Percentiles rank a stretch among this genome's conserved stretches.
These are phyloP conservation scores for Cotesia typhae DNA, from an alignment of 1,140 invertebrate genomes.

Conservation along the genomic window DNA sequence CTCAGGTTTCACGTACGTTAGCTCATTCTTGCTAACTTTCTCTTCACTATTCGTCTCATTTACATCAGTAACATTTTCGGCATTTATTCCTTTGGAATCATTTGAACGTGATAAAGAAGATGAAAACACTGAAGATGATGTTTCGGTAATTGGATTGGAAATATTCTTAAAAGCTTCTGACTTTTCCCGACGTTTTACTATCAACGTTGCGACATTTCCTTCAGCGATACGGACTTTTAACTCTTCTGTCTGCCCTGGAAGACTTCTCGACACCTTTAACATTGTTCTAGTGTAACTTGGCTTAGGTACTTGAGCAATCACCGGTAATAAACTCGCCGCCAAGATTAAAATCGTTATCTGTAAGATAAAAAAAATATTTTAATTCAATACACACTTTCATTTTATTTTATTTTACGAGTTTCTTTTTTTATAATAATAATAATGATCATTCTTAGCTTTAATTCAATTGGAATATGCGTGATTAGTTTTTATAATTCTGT, in stretches of 20 bases:
- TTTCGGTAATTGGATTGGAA: neutral
- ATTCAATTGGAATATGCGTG: conserved; percentile 25
- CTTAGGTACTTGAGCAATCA: conserved; percentile 51
- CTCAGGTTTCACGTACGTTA: conserved; percentile 25
- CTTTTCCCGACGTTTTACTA: conserved; percentile 77
- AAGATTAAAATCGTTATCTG: conserved; percentile 45
- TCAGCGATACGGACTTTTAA: conserved; percentile 77
- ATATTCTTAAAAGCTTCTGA: conserved; percentile 22
- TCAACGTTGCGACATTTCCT: conserved; percentile 77
- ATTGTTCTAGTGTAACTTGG: conserved; percentile 74
- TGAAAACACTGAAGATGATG: neutral
- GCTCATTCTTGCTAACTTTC: conserved; percentile 24
- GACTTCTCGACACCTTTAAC: conserved; percentile 78
- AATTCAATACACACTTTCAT: conserved; percentile 20
- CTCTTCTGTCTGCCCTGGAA: conserved; percentile 78
- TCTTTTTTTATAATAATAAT: conserved; percentile 3
- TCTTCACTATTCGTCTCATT: conserved; percentile 27
- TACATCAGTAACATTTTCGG: conserved; percentile 21
- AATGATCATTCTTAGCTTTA: conserved; percentile 35
- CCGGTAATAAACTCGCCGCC: conserved; percentile 20
- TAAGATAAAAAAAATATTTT: conserved; percentile 33
- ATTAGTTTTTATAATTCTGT: conserved; percentile 17
- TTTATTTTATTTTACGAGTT: conserved; percentile 8
- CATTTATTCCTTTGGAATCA: neutral
- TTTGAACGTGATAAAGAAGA: neutral